A percentile compares a stretch with the other conserved stretches of the same genome.
Evolutionary conservation across 2,888 invertebrate genomes (phyloP).

Genomic region (Phragmatobia fuliginosa): DNA sequence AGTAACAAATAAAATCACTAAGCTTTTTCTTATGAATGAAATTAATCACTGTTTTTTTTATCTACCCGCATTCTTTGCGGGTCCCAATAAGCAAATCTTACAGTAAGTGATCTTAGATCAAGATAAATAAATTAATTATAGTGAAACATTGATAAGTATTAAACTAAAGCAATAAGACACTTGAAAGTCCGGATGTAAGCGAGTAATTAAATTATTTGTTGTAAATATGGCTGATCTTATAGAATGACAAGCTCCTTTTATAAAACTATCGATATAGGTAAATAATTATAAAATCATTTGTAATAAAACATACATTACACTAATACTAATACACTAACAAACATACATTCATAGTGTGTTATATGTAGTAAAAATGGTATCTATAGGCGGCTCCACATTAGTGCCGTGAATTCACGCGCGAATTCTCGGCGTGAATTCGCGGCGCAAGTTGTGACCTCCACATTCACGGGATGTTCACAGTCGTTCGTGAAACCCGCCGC

Average conservation of each 20-base stretch:
- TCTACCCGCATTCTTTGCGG: background rate
- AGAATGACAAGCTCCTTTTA: background rate
- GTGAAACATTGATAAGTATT: background rate
- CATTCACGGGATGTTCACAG: too few relatives aligned
- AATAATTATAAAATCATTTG: background rate
- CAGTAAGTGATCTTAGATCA: background rate
- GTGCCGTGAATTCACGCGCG: too few relatives aligned
- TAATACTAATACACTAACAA: too few relatives aligned
- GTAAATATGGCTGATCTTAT: slow-evolving; percentile 2
- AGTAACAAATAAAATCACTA: background rate
- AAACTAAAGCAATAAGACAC: slow-evolving; percentile 12
- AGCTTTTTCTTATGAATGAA: fast-evolving
- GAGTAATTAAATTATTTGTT: slow-evolving; percentile 9
- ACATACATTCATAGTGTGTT: background rate
- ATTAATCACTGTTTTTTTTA: background rate
- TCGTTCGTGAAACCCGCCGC: too few relatives aligned
- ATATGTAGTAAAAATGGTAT: background rate
- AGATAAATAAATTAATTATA: background rate
- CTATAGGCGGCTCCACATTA: too few relatives aligned
- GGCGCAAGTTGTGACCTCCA: too few relatives aligned
- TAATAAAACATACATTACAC: background rate
- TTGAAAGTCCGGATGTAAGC: slow-evolving; percentile 6
- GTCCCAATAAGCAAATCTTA: background rate
- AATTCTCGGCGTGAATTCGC: too few relatives aligned
- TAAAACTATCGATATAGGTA: background rate